Evolutionary conservation across 2,888 invertebrate species (phyloP).

Genomic region (Chalcosyrphus nemorum): DNA sequence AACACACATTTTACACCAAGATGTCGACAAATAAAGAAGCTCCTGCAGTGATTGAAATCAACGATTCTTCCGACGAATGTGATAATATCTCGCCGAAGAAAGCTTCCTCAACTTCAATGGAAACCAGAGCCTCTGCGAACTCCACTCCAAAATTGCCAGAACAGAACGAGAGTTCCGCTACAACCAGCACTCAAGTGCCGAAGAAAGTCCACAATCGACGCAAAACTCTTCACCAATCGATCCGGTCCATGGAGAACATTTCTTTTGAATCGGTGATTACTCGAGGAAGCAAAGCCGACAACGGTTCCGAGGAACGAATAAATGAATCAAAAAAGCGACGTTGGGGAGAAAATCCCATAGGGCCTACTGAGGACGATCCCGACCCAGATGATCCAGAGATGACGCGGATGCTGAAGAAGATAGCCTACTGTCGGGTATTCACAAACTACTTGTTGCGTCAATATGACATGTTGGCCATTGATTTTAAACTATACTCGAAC

Average conservation of each 20-base stretch:
- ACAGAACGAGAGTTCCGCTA: neutral
- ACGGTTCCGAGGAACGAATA: neutral
- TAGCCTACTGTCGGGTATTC: constrained; percentile 60
- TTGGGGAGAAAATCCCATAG: neutral
- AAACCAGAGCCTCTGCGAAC: too few relatives aligned
- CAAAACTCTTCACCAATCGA: constrained; percentile 40
- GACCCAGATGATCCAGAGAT: constrained; percentile 34
- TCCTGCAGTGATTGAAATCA: neutral
- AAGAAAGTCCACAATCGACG: constrained; percentile 35
- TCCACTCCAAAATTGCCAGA: too few relatives aligned
- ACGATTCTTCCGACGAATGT: neutral
- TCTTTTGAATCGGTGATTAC: constrained; percentile 21
- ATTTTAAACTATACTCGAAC: constrained; percentile 59
- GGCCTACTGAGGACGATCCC: too few relatives aligned
- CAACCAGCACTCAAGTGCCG: neutral
- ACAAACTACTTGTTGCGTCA: constrained; percentile 57
- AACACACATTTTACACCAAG: too few relatives aligned
- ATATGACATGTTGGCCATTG: constrained; percentile 58
- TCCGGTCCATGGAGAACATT: constrained; percentile 7
- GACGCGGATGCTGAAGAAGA: constrained; percentile 16
- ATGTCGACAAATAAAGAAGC: neutral
- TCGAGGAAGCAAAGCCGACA: neutral
- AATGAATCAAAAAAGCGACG: neutral
- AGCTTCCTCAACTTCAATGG: too few relatives aligned
- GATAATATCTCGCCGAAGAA: too few relatives aligned